These are phyloP conservation scores for Malurus alboscapulatus DNA, from an alignment of 2,113 vertebrate species.

Conservation along the genomic window DNA sequence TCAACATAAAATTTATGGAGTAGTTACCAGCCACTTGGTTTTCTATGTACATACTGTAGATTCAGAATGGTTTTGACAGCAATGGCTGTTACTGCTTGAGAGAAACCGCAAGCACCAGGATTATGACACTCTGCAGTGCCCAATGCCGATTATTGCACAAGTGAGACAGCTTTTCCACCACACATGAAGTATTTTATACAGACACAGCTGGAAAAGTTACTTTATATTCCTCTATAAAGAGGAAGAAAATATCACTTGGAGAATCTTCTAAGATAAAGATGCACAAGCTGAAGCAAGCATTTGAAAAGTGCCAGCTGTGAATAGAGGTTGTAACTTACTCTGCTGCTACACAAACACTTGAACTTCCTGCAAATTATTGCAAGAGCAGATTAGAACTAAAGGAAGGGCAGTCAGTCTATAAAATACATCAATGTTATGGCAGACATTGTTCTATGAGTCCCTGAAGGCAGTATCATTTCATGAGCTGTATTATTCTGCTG, in stretches of 20 bases:
- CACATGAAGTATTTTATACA: neutral
- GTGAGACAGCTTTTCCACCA: neutral
- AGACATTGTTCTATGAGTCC: neutral
- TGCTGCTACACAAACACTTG: neutral
- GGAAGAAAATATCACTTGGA: neutral
- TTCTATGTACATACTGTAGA: neutral
- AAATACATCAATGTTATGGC: neutral
- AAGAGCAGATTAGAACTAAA: neutral
- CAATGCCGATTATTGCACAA: neutral
- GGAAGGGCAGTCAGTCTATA: neutral
- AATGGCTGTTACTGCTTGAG: constrained; percentile 1
- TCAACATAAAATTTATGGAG: neutral
- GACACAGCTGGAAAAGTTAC: neutral
- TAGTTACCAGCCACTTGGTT: neutral
- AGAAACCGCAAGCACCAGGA: neutral
- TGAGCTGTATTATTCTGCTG: neutral
- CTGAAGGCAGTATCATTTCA: neutral
- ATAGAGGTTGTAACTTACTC: neutral
- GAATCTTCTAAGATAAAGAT: neutral
- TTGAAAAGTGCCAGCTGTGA: neutral
- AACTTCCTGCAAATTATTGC: neutral
- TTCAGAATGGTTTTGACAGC: neutral
- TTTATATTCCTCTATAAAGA: neutral
- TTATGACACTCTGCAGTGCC: neutral
- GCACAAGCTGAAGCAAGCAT: neutral